Percentiles rank a stretch among this genome's conserved stretches.
These are phyloP conservation scores for Odocoileus virginianus DNA, from an alignment of 2,113 vertebrate species.

Conservation along the genomic window DNA sequence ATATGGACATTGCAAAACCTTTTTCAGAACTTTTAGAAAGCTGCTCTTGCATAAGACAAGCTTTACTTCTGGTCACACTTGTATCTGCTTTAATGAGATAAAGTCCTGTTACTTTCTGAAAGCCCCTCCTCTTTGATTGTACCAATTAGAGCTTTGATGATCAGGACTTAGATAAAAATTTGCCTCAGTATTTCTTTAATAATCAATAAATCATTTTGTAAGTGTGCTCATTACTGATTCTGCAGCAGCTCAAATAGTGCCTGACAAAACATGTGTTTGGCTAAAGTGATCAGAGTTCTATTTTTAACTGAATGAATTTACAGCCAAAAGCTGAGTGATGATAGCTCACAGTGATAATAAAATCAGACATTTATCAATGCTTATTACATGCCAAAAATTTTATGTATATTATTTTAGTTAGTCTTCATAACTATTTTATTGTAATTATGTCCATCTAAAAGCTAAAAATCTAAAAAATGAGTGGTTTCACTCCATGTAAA, in stretches of 20 bases:
- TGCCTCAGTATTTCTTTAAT: neutral
- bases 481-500: neutral
- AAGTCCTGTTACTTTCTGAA: neutral
- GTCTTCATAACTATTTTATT: neutral
- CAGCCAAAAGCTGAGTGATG: neutral
- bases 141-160: neutral
- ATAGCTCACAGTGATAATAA: neutral
- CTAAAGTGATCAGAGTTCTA: neutral
- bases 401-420: neutral
- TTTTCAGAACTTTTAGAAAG: neutral
- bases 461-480: neutral
- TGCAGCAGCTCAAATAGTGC: neutral
- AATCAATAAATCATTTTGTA: neutral
- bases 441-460: neutral
- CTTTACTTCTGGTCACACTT: neutral
- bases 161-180: neutral
- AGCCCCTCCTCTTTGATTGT: neutral
- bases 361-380: neutral
- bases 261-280: neutral
- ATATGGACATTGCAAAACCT: neutral
- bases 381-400: neutral
- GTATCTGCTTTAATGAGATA: neutral
- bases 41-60: neutral
- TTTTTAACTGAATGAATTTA: neutral
- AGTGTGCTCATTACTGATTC: neutral